Evolutionary conservation across 1,140 invertebrate species (phyloP).

Genomic region (Halictus rubicundus): DNA sequence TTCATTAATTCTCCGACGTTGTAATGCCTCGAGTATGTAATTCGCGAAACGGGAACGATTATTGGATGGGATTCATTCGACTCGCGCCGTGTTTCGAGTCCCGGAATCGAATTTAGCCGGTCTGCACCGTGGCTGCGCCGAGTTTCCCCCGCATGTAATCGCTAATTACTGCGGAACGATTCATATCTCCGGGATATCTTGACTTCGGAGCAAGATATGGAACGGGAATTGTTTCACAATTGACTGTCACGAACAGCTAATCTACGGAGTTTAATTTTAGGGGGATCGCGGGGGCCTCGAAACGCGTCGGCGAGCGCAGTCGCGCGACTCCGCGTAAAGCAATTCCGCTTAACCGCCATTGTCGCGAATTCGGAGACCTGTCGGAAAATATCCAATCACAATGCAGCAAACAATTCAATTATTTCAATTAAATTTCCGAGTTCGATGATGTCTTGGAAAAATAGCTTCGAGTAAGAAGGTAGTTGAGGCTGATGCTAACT

Average conservation of each 20-base stretch:
- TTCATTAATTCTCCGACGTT: conserved; percentile 2
- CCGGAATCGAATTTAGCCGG: neutral
- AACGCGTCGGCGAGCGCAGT: neutral
- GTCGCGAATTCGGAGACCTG: too few relatives aligned
- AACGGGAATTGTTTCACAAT: conserved; percentile 2
- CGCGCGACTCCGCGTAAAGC: too few relatives aligned
- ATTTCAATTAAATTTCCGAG: too few relatives aligned
- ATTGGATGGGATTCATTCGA: conserved; percentile 12
- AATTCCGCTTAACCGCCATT: too few relatives aligned
- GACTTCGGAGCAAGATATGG: neutral
- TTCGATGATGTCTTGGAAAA: too few relatives aligned
- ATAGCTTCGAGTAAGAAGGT: too few relatives aligned
- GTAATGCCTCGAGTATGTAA: conserved; percentile 5
- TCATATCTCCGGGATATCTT: conserved; percentile 17
- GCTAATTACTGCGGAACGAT: conserved; percentile 8
- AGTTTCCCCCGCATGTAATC: neutral
- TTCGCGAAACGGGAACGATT: conserved; percentile 8
- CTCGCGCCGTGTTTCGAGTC: neutral
- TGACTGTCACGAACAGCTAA: conserved; percentile 4
- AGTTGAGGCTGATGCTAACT: too few relatives aligned
- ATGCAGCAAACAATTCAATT: too few relatives aligned
- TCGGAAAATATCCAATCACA: too few relatives aligned
- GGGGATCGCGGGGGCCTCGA: neutral
- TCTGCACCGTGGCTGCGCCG: neutral
- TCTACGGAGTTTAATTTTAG: conserved; percentile 6